Evolutionary conservation across 2,113 vertebrate genomes (phyloP), one percentile per base, ranked within the genome.

Genomic region (Crypturellus undulatus): DNA sequence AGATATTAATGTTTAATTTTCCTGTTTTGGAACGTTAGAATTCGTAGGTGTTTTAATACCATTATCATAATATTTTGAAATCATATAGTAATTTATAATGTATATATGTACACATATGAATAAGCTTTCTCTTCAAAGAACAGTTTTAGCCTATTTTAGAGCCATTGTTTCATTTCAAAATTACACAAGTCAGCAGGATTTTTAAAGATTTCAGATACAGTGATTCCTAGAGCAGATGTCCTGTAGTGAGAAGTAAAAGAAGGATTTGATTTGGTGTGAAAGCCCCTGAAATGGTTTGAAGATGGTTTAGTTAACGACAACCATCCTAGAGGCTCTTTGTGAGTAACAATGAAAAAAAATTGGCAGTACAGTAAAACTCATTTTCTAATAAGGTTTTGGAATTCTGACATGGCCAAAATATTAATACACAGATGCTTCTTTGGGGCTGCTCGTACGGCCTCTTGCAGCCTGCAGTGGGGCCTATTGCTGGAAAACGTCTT

Each of bases 401-500:
- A 52, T 19, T 67, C 8, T 43, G 43, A 18, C 19, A 38, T 7
- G 16, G 21, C 3, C 30, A 79, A 12, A 42, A 9, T 60, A 54
- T 20, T 11, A 25, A 52, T 59, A 73, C 40, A 70, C 6, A 21
- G 70, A 83, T 36, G 11, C 73, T 87, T 92, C 65, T 38, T 81
- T 65, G 73, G 90, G 94, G 72, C 62, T 94, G 42, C 32, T 82
- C 82, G 63, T 52, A 42, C 63, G 64, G 49, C 38, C 96, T 62
- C 68, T 96, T 96, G 69, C 59, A 93, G 26, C 92, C 62, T 90
- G 54, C 73, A 83, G 38, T 54, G 92, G 52, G 42, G 85, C 28
- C 36, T 38, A 88, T 77, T 94, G 30, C 45, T 94, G 80, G 73
- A 93, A 96, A 95, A 84, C 84, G 19, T 81, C 75, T 87, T 96